Evolutionary conservation across 2,113 vertebrate genomes (phyloP), one percentile per base, ranked within the genome.

Genomic region (Pelecanoides urinatrix): DNA sequence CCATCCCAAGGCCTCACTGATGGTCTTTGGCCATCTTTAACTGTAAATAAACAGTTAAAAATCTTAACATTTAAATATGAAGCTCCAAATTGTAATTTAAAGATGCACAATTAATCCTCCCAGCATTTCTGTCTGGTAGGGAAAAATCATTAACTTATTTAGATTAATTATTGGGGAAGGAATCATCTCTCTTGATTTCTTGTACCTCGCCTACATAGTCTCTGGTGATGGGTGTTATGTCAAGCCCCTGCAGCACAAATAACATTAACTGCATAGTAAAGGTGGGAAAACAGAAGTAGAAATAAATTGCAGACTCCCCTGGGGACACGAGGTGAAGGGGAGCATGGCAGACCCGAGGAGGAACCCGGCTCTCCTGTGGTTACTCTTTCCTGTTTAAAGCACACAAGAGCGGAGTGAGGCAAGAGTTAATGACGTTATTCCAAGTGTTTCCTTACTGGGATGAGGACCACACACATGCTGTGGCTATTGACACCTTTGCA

Each of bases 1-100:
- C 15, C 62, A 56, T 18, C 32, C 47, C 0, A 0, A 79, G 47
- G n/a, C 32, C n/a, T 58, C 47, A 1, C 9, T 0, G 8, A 4
- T 65, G 40, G 20, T 27, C 47, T 91, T 67, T n/a, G 47, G 52
- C 52, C 19, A 10, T 55, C 75, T 74, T 79, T 8, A 50, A 16
- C 22, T 52, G 76, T n/a, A 73, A 83, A 76, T n/a, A 40, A 78
- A 29, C 27, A 45, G n/a, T 63, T 61, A 55, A 34, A 88, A 50
- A 23, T 17, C 23, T 21, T 61, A 16, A 22, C 30, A 20, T 76
- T 65, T 56, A 20, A 77, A 47, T 30, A 16, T 3, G 9, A 38
- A 38, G 4, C 6, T 40, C 27, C 6, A 13, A 36, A 14, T 34
- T n/a, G 21, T 90, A 68, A 16, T 62, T 77, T 49, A 56, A 42